Base-by-base conservation (phyloP, 2,797 vertebrate species). In the Paratrypauchen microcephalus region DNA sequence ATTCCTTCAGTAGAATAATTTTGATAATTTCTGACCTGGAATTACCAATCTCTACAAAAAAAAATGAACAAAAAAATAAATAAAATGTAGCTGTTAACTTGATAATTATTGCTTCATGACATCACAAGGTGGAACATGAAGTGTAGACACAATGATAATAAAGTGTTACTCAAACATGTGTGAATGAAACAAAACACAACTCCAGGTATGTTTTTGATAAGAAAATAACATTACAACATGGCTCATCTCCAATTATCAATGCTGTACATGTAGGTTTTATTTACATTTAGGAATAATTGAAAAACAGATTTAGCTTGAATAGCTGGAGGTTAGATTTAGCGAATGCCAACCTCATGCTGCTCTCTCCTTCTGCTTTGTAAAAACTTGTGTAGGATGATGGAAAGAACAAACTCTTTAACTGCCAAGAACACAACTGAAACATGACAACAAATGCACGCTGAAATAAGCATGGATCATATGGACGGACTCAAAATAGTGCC, bases 341-440 rank as follows among this genome's bases (percentile, higher is more conserved):
- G n/a, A 23, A 41, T 61, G 59, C 59, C 59, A 61, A 15, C 24
- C 36, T 63, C 36, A 63, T 21, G 39, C 61, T 63, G 61, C 61
- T 24, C 48, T 28, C 7, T 48, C 62, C 23, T 26, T 47, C 45
- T 48, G 62, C 23, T 64, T 64, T 48, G 6, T 26, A 45, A 26
- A 28, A 64, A 64, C 61, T 63, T 63, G 61, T 63, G 61, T 45
- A 63, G n/a, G 61, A 47, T 4, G 23, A 63, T 63, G 1, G 12
- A 39, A 5, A 63, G 39, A 63, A 21, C 36, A 47, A 63, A 63
- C 39, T 23, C 36, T 39, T 39, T 32, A 12, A 41, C 19, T 61
- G 59, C 59, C 59, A 61, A 61, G 32, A 23, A 61, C 59, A 61
- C 12, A 36, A 61, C 59, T 15, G 59, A 41, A 41, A 61, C 13